Conservation (phyloP, 2,888 invertebrate genomes). For the Drosophila birchii region DNA sequence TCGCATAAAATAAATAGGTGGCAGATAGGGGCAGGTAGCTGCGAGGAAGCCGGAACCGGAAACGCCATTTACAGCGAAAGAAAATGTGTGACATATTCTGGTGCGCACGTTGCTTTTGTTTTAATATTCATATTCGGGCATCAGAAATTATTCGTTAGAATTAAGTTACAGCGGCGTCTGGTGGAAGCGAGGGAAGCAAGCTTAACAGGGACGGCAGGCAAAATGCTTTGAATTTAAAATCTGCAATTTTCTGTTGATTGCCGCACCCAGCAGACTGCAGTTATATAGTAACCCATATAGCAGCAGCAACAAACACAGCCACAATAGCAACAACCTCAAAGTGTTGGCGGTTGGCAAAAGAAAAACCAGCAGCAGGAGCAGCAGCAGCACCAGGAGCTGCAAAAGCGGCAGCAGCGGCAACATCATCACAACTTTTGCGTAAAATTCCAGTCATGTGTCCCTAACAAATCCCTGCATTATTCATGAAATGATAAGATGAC, state of each 20-base stretch:
- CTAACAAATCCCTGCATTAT: conserved; percentile 83
- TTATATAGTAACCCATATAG: conserved; percentile 33
- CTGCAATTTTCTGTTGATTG: conserved; percentile 81
- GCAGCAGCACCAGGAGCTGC: conserved; percentile 19
- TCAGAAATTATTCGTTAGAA: conserved; percentile 75
- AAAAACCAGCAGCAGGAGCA: conserved; percentile 28
- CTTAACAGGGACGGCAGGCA: conserved; percentile 67
- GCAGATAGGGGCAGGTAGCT: conserved; percentile 28
- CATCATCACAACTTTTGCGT: conserved; percentile 78
- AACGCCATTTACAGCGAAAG: conserved; percentile 65
- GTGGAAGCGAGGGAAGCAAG: conserved; percentile 26
- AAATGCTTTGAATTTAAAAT: conserved; percentile 81
- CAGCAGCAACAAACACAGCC: conserved; percentile 58
- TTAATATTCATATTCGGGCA: conserved; percentile 80
- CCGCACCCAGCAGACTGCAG: conserved; percentile 61
- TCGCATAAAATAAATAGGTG: conserved; percentile 47
- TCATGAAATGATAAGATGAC: conserved; percentile 83
- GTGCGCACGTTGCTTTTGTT: conserved; percentile 63
- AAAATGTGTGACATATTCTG: conserved; percentile 58
- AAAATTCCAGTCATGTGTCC: conserved; percentile 83
- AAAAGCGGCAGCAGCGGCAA: conserved; percentile 49
- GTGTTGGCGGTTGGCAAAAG: conserved; percentile 70
- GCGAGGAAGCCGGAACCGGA: conserved; percentile 32
- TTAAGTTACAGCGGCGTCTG: conserved; percentile 56
- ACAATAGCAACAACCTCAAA: conserved; percentile 62